Base-by-base conservation (phyloP, 2,888 invertebrate species). In the Rotaria sp. region DNA sequence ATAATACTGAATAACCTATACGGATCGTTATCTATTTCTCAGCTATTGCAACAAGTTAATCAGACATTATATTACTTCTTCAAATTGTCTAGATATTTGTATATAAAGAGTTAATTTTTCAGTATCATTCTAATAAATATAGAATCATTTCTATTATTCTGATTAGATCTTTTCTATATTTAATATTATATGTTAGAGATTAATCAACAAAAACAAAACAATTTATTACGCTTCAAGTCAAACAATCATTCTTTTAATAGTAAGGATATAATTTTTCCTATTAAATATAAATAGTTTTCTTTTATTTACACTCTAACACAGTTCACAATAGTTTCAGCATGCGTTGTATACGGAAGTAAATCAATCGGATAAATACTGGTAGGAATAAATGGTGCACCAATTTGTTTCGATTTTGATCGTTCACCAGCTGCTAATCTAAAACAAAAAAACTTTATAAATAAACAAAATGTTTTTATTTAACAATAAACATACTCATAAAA, bases 391-490 rank as follows among this genome's bases (percentile, higher is more conserved):
- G 80, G 45, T 45, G n/a, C 13, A 11, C n/a, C n/a, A 4, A 18
- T 11, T 45, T 45, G 11, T 80, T 41, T 80, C 11, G 15, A 5
- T 45, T 80, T 80, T 26, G 80, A 80, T 41, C 45, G 24, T 13
- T 80, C 80, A n/a, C 45, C 80, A 80, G 80, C 45, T 80, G 80
- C 41, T n/a, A 80, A 80, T 80, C 80, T 80, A 45, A 26, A 26
- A 45, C 2, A 45, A 45, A 2, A 80, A 11, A 26, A n/a, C 7
- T 35, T 38, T 41, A 3, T 67, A 45, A 11, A 41, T 18, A 26
- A 45, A 45, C 1, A 8, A 2, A 10, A 45, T n/a, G 2, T 45
- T 74, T 38, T 10, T 8, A 5, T 38, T 24, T 11, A 45, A 45
- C 0, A 45, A 26, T 26, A 3, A 80, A 80, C n/a, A 45, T 80